phyloP scores from a whole-genome alignment of 2,113 vertebrate species.

The Boleophthalmus pectinirostris region DNA sequence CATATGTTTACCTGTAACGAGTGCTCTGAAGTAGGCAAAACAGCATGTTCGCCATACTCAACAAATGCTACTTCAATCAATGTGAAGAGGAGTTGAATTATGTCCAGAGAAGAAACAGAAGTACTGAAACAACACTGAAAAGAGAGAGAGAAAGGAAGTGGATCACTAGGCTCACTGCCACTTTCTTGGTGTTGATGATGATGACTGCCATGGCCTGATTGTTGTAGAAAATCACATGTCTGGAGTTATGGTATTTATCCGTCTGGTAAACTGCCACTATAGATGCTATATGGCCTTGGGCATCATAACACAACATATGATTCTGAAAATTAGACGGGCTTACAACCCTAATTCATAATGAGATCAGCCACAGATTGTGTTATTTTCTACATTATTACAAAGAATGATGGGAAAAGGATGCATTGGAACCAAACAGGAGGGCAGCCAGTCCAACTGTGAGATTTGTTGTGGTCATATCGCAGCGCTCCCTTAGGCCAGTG shows the following conservation, averaged over 20 bases:
- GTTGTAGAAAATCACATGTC: background rate
- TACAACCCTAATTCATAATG: conserved; percentile 6
- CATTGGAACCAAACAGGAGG: conserved; percentile 42
- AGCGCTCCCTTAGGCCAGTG: conserved; percentile 45
- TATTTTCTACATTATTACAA: conserved; percentile 42
- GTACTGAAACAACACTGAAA: background rate
- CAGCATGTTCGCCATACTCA: background rate
- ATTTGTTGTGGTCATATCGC: conserved; percentile 60
- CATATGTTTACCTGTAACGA: background rate
- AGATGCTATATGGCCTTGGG: background rate
- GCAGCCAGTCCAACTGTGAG: conserved; percentile 48
- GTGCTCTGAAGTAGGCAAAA: background rate
- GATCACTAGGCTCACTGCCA: background rate
- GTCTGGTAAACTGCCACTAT: background rate
- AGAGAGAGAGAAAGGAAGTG: background rate
- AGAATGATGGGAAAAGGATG: conserved; percentile 24
- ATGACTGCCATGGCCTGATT: background rate
- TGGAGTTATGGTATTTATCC: background rate
- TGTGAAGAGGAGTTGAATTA: background rate
- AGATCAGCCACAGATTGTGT: conserved; percentile 16
- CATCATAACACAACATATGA: conserved; percentile 16
- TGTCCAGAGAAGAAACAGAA: background rate
- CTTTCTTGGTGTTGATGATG: background rate
- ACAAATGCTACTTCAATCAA: background rate
- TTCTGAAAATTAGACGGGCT: background rate